phyloP scores from a whole-genome alignment of 2,113 vertebrate genomes.

The Chionodraco myersi region DNA sequence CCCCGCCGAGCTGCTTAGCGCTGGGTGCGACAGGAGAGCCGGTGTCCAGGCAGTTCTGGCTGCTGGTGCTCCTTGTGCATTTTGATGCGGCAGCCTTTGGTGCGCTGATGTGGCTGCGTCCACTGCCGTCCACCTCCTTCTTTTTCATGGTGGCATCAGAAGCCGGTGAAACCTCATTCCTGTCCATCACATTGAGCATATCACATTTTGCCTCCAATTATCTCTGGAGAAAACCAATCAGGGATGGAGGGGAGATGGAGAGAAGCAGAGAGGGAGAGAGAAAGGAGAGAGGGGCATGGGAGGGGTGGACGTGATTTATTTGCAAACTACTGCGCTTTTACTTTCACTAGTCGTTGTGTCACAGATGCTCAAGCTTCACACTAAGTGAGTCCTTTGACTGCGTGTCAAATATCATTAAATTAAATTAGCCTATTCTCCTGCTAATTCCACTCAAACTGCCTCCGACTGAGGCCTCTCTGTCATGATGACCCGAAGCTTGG shows the following conservation, averaged over 20 bases:
- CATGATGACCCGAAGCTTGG: slow-evolving; percentile 4
- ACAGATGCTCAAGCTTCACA: slow-evolving; percentile 36
- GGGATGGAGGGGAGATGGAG: slow-evolving; percentile 53
- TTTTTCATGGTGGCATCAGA: slow-evolving; percentile 76
- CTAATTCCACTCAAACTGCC: slow-evolving; percentile 16
- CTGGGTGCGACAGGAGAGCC: slow-evolving; percentile 47
- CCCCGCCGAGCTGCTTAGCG: slow-evolving; percentile 59
- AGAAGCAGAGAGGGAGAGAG: slow-evolving; percentile 43
- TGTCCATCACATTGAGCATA: slow-evolving; percentile 83
- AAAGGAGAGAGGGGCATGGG: slow-evolving; percentile 47
- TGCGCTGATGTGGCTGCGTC: slow-evolving; percentile 65
- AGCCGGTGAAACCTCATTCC: slow-evolving; percentile 77
- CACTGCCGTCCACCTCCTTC: slow-evolving; percentile 67
- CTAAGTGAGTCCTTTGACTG: slow-evolving; percentile 27
- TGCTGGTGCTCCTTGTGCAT: slow-evolving; percentile 64
- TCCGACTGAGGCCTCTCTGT: slow-evolving; percentile 35
- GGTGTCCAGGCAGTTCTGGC: slow-evolving; percentile 70
- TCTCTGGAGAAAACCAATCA: slow-evolving; percentile 78
- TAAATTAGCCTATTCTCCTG: slow-evolving; percentile 10
- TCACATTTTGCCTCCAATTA: slow-evolving; percentile 79
- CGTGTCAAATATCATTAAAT: slow-evolving; percentile 37
- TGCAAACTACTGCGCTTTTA: slow-evolving; percentile 77
- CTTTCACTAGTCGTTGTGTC: slow-evolving; percentile 62
- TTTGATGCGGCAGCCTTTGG: slow-evolving; percentile 61
- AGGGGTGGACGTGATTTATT: slow-evolving; percentile 81